These are phyloP conservation scores for Seriola rivoliana DNA, from an alignment of 2,113 vertebrate genomes.

Conservation along the genomic window DNA sequence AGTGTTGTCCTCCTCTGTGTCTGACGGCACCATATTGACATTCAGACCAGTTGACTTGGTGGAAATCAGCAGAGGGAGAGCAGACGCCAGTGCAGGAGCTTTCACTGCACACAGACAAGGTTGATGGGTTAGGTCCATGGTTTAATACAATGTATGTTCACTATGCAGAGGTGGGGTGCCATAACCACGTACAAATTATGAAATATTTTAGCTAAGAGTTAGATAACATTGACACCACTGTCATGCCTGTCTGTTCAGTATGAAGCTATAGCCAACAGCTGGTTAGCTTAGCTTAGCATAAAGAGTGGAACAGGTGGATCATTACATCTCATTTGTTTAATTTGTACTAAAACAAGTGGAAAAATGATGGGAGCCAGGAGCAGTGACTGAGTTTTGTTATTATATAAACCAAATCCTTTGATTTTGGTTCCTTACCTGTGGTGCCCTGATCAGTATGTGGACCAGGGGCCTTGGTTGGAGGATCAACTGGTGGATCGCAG, in stretches of 20 bases:
- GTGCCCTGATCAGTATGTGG: constrained; percentile 50
- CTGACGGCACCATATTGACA: constrained; percentile 52
- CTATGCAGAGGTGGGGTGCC: too few species aligned
- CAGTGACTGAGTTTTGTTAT: too few species aligned
- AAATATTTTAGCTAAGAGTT: too few species aligned
- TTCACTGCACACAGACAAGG: constrained; percentile 42
- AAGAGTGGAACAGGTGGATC: too few species aligned
- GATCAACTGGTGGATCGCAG: constrained; percentile 76
- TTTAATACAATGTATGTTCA: too few species aligned
- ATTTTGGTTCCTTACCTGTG: constrained; percentile 64
- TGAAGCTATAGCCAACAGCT: too few species aligned
- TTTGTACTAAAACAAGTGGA: too few species aligned
- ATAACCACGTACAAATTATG: not conserved
- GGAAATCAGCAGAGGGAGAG: constrained; percentile 39
- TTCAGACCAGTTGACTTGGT: constrained; percentile 41
- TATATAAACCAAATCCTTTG: not conserved
- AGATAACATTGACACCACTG: too few species aligned
- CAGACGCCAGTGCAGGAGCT: constrained; percentile 37
- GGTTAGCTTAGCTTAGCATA: too few species aligned
- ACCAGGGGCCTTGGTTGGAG: constrained; percentile 66
- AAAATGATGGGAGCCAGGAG: too few species aligned
- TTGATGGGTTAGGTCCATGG: not conserved
- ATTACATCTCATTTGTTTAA: too few species aligned
- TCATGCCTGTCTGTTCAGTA: too few species aligned
- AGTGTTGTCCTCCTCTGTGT: constrained; percentile 71